A percentile compares a stretch with the other conserved stretches of the same genome.
phyloP scores from a whole-genome alignment of 2,797 vertebrate genomes.

The Pseudomugil tenellus region DNA sequence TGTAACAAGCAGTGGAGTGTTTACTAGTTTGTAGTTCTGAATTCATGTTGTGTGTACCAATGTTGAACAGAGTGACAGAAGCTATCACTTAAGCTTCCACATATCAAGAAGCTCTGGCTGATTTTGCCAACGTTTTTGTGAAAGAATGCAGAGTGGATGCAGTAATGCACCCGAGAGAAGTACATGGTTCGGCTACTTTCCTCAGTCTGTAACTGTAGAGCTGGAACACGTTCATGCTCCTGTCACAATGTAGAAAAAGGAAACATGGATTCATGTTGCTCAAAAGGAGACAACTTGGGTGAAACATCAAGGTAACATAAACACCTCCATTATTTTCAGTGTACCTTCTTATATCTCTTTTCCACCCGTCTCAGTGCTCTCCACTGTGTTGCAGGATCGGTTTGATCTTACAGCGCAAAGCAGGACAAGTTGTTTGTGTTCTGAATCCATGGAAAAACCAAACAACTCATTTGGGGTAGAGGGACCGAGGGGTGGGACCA shows the following conservation, averaged over 20 bases:
- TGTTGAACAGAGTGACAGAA: not conserved
- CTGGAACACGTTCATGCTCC: not conserved
- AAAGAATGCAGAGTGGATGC: not conserved
- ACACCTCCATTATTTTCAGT: not conserved
- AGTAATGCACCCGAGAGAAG: not conserved
- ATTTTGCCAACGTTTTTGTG: not conserved
- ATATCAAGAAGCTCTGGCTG: not conserved
- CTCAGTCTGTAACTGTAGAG: not conserved
- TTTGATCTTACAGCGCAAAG: slow-evolving; percentile 19
- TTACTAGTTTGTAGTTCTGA: not conserved
- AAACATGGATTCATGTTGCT: not conserved
- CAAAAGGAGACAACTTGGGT: not conserved
- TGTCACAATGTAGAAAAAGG: not conserved
- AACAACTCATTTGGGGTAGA: slow-evolving; percentile 62
- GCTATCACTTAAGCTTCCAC: not conserved
- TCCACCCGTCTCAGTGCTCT: not conserved
- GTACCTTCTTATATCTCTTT: not conserved
- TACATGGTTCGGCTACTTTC: not conserved
- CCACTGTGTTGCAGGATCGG: slow-evolving; percentile 4
- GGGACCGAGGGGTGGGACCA: slow-evolving; percentile 80
- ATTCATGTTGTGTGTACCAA: not conserved
- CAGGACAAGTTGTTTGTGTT: slow-evolving; percentile 66
- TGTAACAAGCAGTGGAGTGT: not conserved
- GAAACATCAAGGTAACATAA: not conserved
- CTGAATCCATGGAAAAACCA: slow-evolving; percentile 64